Percentiles rank a stretch among this genome's conserved stretches.
phyloP scores from a whole-genome alignment of 2,797 vertebrate genomes.

The Phoebastria nigripes region DNA sequence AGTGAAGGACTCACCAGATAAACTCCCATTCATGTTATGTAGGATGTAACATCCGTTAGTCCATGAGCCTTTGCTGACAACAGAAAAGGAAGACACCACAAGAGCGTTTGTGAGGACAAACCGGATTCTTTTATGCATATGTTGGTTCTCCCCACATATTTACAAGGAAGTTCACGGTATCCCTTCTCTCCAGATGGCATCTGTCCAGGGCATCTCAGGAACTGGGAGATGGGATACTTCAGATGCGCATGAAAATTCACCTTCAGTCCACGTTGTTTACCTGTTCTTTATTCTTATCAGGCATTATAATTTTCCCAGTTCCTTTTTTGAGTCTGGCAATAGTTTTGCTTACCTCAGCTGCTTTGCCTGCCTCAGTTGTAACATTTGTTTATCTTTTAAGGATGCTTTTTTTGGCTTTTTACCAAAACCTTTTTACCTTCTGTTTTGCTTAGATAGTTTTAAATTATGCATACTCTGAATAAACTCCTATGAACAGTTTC shows the following conservation, averaged over 20 bases:
- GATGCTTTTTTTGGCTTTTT: neutral
- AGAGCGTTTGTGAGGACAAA: neutral
- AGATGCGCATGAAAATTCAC: accelerated
- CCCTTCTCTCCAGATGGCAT: neutral
- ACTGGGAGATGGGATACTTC: neutral
- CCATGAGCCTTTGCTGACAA: neutral
- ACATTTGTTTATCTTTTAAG: neutral
- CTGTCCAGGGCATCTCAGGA: neutral
- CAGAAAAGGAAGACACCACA: neutral
- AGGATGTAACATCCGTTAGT: neutral
- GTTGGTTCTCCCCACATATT: neutral
- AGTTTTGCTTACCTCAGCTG: neutral
- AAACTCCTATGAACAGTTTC: neutral
- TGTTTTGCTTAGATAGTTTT: neutral
- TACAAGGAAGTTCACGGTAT: neutral
- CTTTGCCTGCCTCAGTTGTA: neutral
- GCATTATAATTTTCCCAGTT: neutral
- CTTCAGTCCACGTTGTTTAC: neutral
- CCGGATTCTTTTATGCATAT: neutral
- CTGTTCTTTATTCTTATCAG: neutral
- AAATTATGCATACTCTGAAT: neutral
- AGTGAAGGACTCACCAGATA: neutral
- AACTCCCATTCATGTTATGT: accelerated
- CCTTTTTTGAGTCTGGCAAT: neutral
- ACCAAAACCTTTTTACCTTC: neutral